A percentile compares a stretch with the other conserved stretches of the same genome.
Evolutionary conservation across 2,888 invertebrate species (phyloP).

Genomic region (Drosophila atripex): DNA sequence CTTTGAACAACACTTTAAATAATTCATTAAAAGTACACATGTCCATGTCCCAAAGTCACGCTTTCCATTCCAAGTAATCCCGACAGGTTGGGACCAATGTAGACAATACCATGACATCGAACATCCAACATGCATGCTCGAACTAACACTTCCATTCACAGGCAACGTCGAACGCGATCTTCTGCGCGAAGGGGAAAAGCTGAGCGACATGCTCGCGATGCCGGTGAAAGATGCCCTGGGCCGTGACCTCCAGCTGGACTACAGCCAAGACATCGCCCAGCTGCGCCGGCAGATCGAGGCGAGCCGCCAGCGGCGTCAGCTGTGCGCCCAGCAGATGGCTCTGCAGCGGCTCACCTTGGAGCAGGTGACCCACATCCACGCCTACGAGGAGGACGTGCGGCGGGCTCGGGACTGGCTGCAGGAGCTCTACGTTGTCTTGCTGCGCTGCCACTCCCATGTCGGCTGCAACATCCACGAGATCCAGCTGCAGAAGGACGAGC

Average conservation of each 20-base stretch:
- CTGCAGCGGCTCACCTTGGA: conserved; percentile 90
- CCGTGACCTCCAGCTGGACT: conserved; percentile 88
- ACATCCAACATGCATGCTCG: neutral
- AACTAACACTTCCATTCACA: conserved; percentile 71
- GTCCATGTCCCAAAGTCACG: conserved; percentile 12
- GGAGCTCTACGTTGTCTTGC: conserved; percentile 89
- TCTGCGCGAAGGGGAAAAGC: conserved; percentile 89
- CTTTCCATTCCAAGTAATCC: conserved; percentile 5
- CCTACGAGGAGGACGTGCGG: conserved; percentile 90
- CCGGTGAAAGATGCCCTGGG: conserved; percentile 91
- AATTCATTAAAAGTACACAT: neutral
- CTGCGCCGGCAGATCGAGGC: conserved; percentile 89
- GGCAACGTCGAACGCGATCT: conserved; percentile 88
- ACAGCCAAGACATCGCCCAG: conserved; percentile 89
- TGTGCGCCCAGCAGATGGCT: conserved; percentile 90
- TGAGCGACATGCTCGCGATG: conserved; percentile 90
- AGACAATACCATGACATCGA: neutral
- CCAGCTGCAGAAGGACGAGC: conserved; percentile 89
- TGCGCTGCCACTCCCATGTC: conserved; percentile 88
- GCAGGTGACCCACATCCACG: conserved; percentile 90
- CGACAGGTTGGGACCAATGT: neutral
- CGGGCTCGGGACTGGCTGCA: conserved; percentile 91
- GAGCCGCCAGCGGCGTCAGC: conserved; percentile 88
- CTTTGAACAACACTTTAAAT: neutral
- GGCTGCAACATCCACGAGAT: conserved; percentile 90